These are phyloP conservation scores for Sisyra nigra DNA, from an alignment of 2,888 invertebrate genomes.

Conservation along the genomic window DNA sequence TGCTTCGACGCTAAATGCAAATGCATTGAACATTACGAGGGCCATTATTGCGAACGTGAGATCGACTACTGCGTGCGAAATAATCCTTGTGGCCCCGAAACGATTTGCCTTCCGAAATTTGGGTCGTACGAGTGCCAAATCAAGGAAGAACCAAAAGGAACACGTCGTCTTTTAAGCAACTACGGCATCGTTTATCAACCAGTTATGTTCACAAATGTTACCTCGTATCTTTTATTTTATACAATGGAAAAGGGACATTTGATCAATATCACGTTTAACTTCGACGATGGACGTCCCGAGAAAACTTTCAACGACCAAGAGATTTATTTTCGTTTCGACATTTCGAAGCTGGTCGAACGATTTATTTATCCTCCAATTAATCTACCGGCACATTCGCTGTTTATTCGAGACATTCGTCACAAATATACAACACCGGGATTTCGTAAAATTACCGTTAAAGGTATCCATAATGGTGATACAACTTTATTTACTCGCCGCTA, in stretches of 20 bases:
- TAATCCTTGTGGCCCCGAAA: not conserved
- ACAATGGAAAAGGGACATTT: not conserved
- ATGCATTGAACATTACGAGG: not conserved
- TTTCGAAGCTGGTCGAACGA: too few species aligned
- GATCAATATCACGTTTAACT: not conserved
- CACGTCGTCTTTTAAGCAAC: not conserved
- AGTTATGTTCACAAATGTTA: not conserved
- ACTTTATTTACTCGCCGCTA: too few species aligned
- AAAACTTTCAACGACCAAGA: too few species aligned
- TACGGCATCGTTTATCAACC: not conserved
- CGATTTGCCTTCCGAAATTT: not conserved
- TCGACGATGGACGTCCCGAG: not conserved
- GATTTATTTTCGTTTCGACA: too few species aligned
- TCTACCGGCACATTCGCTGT: too few species aligned
- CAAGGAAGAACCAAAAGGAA: not conserved
- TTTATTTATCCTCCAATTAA: too few species aligned
- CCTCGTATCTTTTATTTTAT: not conserved
- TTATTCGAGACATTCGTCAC: too few species aligned
- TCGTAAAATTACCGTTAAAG: too few species aligned
- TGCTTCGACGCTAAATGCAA: not conserved
- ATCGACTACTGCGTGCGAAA: not conserved
- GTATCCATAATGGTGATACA: too few species aligned
- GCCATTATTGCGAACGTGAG: not conserved
- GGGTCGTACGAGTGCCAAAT: not conserved
- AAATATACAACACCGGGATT: too few species aligned